Evolutionary conservation across 2,888 invertebrate genomes (phyloP).

Genomic region (Halictus quadricinctus): DNA sequence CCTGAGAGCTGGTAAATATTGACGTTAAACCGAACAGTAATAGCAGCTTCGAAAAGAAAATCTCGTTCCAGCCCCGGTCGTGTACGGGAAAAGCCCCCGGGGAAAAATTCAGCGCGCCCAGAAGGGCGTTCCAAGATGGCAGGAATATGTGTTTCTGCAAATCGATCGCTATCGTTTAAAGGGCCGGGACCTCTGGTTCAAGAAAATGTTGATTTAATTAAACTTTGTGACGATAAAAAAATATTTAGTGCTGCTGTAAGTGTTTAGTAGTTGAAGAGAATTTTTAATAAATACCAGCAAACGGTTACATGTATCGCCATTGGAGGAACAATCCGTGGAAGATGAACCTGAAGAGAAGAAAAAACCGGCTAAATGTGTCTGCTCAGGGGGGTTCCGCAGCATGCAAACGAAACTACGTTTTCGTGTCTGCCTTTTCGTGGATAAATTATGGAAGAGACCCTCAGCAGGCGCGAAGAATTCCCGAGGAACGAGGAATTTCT

Average conservation of each 20-base stretch:
- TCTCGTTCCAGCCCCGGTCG: constrained; percentile 19
- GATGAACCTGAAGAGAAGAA: constrained; percentile 6
- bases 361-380: background rate
- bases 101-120: constrained; percentile 27
- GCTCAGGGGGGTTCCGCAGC: constrained; percentile 36
- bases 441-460: constrained; percentile 62
- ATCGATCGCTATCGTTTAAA: background rate
- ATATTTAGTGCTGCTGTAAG: too few species aligned
- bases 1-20: constrained; percentile 51
- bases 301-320: background rate
- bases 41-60: constrained; percentile 42
- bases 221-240: too few species aligned
- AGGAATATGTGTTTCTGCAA: constrained; percentile 29
- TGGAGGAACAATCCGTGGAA: background rate
- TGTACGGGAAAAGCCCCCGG: background rate
- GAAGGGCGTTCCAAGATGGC: background rate
- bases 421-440: constrained; percentile 34
- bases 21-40: constrained; percentile 51
- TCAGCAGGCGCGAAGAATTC: constrained; percentile 38
- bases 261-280: too few species aligned
- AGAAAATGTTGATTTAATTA: too few species aligned
- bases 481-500: constrained; percentile 42
- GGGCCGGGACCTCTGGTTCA: too few species aligned
- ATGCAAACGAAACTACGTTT: constrained; percentile 39
- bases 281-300: too few species aligned